Percentiles rank a stretch among this genome's conserved stretches.
Evolutionary conservation across 1,140 invertebrate species (phyloP).

Genomic region (Lucilia sericata): DNA sequence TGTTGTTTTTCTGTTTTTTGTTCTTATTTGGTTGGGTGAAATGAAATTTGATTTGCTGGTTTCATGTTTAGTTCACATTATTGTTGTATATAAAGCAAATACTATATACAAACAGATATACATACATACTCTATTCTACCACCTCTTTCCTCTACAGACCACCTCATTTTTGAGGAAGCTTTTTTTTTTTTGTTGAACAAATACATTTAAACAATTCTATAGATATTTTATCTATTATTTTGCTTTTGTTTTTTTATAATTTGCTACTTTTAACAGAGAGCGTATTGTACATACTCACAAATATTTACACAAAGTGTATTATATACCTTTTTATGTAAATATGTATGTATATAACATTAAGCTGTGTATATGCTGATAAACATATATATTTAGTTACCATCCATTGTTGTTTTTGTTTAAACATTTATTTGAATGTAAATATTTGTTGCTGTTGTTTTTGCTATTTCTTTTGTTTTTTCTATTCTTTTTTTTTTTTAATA

Average conservation of each 20-base stretch:
- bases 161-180: constrained; percentile 8
- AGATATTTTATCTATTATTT: too few relatives aligned
- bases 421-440: too few relatives aligned
- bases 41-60: constrained; percentile 67
- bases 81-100: constrained; percentile 14
- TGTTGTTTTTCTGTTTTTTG: constrained; percentile 2
- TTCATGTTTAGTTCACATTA: neutral
- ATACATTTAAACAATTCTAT: too few relatives aligned
- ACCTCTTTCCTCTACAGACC: neutral
- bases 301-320: neutral
- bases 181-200: neutral
- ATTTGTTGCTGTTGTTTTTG: neutral
- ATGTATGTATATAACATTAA: too few relatives aligned
- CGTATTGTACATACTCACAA: neutral
- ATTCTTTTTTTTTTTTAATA: neutral
- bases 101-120: neutral
- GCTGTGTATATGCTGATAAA: too few relatives aligned
- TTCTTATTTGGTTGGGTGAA: constrained; percentile 47
- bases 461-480: neutral
- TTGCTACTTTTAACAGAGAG: neutral
- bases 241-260: neutral
- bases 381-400: too few relatives aligned
- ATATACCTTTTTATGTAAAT: neutral
- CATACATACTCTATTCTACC: neutral
- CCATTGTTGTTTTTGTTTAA: too few relatives aligned